Conservation (phyloP, 2,888 invertebrate genomes). For the Sinhomidia bicolor region DNA sequence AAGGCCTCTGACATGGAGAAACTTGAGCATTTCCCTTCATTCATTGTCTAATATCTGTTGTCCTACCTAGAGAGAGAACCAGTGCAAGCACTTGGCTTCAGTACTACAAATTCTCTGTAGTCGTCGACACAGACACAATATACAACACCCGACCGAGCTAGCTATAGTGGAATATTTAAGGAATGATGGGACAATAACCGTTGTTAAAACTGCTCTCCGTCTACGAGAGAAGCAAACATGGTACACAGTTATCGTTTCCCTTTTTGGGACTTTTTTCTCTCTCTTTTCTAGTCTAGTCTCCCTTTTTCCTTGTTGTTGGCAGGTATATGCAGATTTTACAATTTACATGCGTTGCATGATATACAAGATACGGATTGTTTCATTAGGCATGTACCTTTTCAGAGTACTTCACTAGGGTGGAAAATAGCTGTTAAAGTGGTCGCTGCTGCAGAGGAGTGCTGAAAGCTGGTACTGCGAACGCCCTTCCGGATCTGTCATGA, state of each 20-base stretch:
- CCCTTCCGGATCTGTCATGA: slow-evolving; percentile 66
- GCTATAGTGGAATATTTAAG: too few relatives aligned
- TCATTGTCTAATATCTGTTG: slow-evolving; percentile 48
- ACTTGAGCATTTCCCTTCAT: slow-evolving; percentile 32
- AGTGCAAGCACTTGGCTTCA: neutral
- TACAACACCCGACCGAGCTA: too few relatives aligned
- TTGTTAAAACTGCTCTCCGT: slow-evolving; percentile 43
- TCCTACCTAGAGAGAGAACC: slow-evolving; percentile 40
- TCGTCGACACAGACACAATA: neutral
- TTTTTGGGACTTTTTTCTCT: neutral
- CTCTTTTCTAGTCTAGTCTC: slow-evolving; percentile 23
- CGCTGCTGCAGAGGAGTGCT: slow-evolving; percentile 36
- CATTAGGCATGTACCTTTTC: slow-evolving; percentile 48
- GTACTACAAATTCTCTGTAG: too few relatives aligned
- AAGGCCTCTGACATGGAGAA: neutral
- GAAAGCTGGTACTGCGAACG: slow-evolving; percentile 47
- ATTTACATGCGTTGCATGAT: neutral
- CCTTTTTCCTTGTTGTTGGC: too few relatives aligned
- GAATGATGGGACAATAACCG: slow-evolving; percentile 14
- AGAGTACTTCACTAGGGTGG: slow-evolving; percentile 39
- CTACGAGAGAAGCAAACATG: neutral
- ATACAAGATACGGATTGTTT: neutral
- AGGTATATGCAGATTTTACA: slow-evolving; percentile 40
- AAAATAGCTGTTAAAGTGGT: slow-evolving; percentile 36
- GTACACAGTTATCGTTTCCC: neutral